Base-by-base conservation (phyloP, 2,888 invertebrate species). In the Steinernema scapterisci region DNA sequence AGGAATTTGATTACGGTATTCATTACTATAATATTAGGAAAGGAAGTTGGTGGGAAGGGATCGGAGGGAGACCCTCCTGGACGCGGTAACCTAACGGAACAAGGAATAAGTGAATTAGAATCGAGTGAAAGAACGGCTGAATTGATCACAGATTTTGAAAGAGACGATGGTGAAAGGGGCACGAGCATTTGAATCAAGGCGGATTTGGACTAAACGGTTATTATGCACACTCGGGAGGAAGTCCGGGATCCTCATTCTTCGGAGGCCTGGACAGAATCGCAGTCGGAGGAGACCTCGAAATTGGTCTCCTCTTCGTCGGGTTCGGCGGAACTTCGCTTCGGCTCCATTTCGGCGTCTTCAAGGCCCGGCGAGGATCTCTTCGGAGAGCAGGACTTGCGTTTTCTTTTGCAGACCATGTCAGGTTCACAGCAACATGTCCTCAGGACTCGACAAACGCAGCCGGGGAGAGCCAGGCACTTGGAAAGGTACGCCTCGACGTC, bases 361-460 rank as follows among this genome's bases (percentile, higher is more conserved):
- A 48, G 16, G 48, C 48, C 13, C 54, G 54, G 25, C 25, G 63
- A 63, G 63, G 63, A 7, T 13, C 63, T 21, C 63, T 63, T 63
- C 31, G 63, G 63, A 1, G 63, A 63, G 63, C 9, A 11, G 11
- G 31, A 31, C 38, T 63, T 63, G 27, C 63, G 63, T 27, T 31
- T 9, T 25, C 63, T 21, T 31, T 77, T 77, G 25, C 45, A 52
- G 5, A 38, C 38, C 38, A 38, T 38, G 51, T 43, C 71, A 70
- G 78, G 51, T 45, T 71, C 82, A 73, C 85, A 85, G 75, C 85
- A 85, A 74, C 85, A 85, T 52, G 85, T 79, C 13, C 83, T 79
- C 23, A 85, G 81, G 27, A 85, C 79, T 48, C 83, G 80, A 71
- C 83, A 84, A 6, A 81, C 79, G 74, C 82, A 83, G 16, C 81